phyloP scores from a whole-genome alignment of 2,888 invertebrate genomes.

The Oasisia sp. region DNA sequence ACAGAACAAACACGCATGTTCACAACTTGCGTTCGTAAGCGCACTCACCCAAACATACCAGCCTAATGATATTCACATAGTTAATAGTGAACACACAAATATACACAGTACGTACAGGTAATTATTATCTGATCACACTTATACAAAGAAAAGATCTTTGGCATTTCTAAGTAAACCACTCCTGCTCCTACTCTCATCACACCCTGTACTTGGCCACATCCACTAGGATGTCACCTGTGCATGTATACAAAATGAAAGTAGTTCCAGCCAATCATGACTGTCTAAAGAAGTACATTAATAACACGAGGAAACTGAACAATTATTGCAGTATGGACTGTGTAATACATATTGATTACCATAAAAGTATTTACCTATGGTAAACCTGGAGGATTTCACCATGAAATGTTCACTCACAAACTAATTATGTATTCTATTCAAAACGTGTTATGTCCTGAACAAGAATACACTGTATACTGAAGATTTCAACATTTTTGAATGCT shows the following conservation, averaged over 20 bases:
- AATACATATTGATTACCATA: no score
- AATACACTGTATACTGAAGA: no score
- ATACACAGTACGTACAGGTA: background rate
- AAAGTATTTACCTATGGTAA: no score
- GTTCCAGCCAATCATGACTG: background rate
- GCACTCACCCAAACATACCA: background rate
- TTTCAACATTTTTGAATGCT: no score
- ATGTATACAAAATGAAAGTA: background rate
- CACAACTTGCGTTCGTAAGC: background rate
- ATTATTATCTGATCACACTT: background rate
- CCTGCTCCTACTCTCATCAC: background rate
- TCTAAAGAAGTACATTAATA: background rate
- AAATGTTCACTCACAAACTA: no score
- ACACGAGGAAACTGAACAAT: no score
- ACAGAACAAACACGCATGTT: background rate
- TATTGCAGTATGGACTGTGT: no score
- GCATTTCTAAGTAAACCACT: background rate
- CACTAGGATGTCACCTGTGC: no score
- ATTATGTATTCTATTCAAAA: no score
- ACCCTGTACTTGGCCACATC: background rate
- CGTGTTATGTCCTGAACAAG: no score
- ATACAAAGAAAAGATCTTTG: background rate
- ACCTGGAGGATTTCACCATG: no score
- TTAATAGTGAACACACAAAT: background rate
- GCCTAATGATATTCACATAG: no score